phyloP scores from a whole-genome alignment of 2,888 invertebrate genomes.

The Spilosoma lubricipeda region DNA sequence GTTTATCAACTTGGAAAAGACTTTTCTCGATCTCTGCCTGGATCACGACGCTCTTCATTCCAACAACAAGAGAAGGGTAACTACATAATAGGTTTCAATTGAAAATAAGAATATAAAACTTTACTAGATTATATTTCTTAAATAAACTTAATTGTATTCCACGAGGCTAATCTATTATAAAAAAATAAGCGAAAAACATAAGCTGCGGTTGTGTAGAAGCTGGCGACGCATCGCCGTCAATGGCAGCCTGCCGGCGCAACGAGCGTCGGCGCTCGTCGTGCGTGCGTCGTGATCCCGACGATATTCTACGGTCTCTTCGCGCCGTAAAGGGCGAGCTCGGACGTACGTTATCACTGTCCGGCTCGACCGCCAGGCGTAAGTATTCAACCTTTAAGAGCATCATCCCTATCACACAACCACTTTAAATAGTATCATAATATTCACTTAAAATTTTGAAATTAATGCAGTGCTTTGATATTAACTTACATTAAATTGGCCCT shows the following conservation, averaged over 20 bases:
- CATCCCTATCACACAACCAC: conserved; percentile 16
- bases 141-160: neutral
- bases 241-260: conserved; percentile 70
- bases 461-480: conserved; percentile 6
- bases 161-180: conserved; percentile 5
- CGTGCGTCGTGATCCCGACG: conserved; percentile 93
- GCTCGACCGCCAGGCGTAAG: conserved; percentile 91
- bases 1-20: conserved; percentile 94
- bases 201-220: conserved; percentile 57
- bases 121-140: neutral
- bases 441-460: conserved; percentile 11
- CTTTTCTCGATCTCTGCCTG: conserved; percentile 94
- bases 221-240: conserved; percentile 64
- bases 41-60: conserved; percentile 94
- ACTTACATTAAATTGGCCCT: conserved; percentile 8
- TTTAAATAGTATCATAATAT: conserved; percentile 14
- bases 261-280: conserved; percentile 93
- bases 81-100: conserved; percentile 23
- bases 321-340: conserved; percentile 94
- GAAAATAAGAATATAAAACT: neutral
- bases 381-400: conserved; percentile 55
- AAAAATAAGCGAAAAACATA: conserved; percentile 6
- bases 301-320: conserved; percentile 92
- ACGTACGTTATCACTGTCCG: conserved; percentile 92
- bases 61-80: conserved; percentile 89